A percentile compares a stretch with the other conserved stretches of the same genome.
phyloP scores from a whole-genome alignment of 2,888 invertebrate genomes.

The Camponotus fellah region DNA sequence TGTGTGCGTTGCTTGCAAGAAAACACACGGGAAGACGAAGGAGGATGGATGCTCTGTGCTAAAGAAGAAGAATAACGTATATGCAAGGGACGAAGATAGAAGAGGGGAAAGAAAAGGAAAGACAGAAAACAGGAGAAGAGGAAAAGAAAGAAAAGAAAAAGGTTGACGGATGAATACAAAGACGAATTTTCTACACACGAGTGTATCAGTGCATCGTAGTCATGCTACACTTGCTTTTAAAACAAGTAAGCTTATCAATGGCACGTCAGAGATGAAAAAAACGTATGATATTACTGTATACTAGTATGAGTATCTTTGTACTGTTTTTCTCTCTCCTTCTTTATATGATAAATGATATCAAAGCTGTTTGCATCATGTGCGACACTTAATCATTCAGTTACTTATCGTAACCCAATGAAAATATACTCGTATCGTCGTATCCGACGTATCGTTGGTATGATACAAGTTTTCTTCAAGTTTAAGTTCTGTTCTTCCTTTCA shows the following conservation, averaged over 20 bases:
- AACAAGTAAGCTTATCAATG: constrained; percentile 53
- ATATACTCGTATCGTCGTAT: too few species aligned
- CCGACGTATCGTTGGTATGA: neutral
- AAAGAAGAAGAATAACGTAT: constrained; percentile 1
- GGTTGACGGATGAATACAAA: neutral
- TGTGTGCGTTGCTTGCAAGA: constrained; percentile 33
- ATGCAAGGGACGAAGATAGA: neutral
- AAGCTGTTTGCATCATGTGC: constrained; percentile 8
- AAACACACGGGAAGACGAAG: constrained; percentile 9
- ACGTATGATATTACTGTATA: neutral
- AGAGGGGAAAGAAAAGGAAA: constrained; percentile 5
- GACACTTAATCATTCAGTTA: neutral
- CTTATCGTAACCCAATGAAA: constrained; percentile 8
- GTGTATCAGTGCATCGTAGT: constrained; percentile 19
- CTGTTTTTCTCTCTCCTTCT: neutral
- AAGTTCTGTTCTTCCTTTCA: neutral
- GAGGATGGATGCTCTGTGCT: neutral
- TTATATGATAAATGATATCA: constrained; percentile 2
- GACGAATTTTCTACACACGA: constrained; percentile 49
- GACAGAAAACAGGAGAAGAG: constrained; percentile 5
- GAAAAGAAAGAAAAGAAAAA: constrained; percentile 29
- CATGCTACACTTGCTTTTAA: constrained; percentile 49
- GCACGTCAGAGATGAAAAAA: constrained; percentile 19
- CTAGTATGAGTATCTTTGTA: neutral
- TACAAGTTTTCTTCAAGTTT: neutral